Percentiles rank a stretch among this genome's conserved stretches.
phyloP scores from a whole-genome alignment of 30 jellyfish, hydroid and myxozoan species.

The Rhopilema esculentum region DNA sequence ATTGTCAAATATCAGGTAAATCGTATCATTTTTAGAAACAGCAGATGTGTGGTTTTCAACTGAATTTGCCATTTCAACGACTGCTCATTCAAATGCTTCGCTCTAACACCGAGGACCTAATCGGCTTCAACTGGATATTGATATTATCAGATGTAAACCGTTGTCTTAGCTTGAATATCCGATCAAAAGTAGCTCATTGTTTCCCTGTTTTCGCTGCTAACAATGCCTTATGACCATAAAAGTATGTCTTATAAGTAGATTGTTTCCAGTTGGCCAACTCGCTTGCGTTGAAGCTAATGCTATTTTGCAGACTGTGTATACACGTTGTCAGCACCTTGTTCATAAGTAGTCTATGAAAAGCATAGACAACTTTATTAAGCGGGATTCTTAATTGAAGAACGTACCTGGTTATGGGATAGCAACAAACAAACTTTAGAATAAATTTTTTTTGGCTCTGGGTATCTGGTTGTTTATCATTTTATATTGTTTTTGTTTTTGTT shows the following conservation, averaged over 20 bases:
- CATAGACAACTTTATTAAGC: background rate
- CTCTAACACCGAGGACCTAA: background rate
- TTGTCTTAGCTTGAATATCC: background rate
- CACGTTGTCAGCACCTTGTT: background rate
- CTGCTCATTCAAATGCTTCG: background rate
- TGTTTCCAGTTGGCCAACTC: background rate
- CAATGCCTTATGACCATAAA: slow-evolving; percentile 48
- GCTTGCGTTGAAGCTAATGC: background rate
- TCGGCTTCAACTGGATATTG: slow-evolving; percentile 4
- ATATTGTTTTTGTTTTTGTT: too few species aligned
- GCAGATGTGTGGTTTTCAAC: slow-evolving; percentile 45
- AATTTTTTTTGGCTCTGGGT: too few species aligned
- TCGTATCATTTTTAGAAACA: background rate
- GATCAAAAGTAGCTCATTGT: background rate
- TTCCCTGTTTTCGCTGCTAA: background rate
- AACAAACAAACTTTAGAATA: too few species aligned
- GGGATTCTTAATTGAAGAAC: too few species aligned
- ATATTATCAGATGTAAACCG: background rate
- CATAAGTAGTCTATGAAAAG: background rate
- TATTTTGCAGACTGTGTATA: background rate
- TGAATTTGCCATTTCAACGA: slow-evolving; percentile 35
- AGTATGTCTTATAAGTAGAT: background rate
- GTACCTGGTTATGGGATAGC: too few species aligned
- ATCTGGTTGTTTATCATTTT: too few species aligned
- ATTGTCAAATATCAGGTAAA: slow-evolving; percentile 40